Base-by-base conservation (phyloP, 2,888 invertebrate genomes). In the Nycteola revayana region DNA sequence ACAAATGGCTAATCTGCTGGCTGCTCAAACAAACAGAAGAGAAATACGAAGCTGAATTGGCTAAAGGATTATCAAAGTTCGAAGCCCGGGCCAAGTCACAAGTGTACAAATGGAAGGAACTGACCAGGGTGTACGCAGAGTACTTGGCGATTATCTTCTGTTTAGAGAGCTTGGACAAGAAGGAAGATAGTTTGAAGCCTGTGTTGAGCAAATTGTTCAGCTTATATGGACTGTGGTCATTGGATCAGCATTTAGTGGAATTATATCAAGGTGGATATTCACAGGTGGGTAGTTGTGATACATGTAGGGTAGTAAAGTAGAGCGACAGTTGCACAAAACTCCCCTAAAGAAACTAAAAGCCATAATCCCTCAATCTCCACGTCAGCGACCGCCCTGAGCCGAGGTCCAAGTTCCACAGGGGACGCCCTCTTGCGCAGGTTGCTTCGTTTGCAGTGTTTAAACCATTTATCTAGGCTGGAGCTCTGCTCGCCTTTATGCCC, bases 1-100 rank as follows among this genome's bases (percentile, higher is more conserved):
- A 95, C 78, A 92, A 94, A 72, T 98, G 97, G 96, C 87, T 98
- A 10, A 89, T 97, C 26, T 93, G 94, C 52, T 94, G 94, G 87
- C 83, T 97, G 3, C 79, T 95, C n/a, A 86, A 92, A 37, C 90
- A 93, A 42, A 95, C 95, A 0, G 87, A 92, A 40, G 78, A 85
- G 17, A 91, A 92, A 67, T 91, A 93, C 52, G 86, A 91, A 29
- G 51, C 77, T 0, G 89, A 92, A 28, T 57, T 92, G 9, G 66
- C 87, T 0, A 78, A 81, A 8, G 93, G 93, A 0, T 77, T 89
- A 0, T 91, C 94, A 48, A 91, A 91, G 48, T 96, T 96, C 69
- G 91, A 92, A 14, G 95, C 96, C 0, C 90, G 94, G 36, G 95
- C 94, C 67, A 92, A 94, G 58, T 91, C 93, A 0, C 97, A 98